These are phyloP conservation scores for Serinus canaria DNA, from an alignment of 2,113 vertebrate genomes.

Conservation along the genomic window DNA sequence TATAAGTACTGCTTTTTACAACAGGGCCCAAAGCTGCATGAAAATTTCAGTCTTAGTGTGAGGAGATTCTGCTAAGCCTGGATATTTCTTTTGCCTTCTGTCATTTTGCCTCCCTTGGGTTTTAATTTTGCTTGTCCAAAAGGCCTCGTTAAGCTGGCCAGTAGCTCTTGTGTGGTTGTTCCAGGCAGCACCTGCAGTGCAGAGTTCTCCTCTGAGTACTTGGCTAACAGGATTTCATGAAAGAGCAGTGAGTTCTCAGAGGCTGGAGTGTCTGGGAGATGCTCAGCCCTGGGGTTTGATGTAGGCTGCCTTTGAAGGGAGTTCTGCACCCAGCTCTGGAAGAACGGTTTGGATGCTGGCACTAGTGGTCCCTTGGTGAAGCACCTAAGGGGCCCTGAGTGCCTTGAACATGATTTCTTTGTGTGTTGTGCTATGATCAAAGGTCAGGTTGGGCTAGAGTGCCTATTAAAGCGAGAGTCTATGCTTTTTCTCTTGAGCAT, in stretches of 20 bases:
- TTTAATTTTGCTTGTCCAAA: neutral
- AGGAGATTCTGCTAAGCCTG: neutral
- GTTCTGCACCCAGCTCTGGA: neutral
- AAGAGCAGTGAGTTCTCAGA: neutral
- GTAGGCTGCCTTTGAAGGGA: neutral
- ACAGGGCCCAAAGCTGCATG: neutral
- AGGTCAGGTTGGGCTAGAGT: neutral
- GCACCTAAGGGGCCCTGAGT: neutral
- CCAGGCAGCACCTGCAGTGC: neutral
- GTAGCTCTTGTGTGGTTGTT: neutral
- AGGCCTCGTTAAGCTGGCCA: neutral
- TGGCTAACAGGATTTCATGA: neutral
- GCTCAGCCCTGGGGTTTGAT: neutral
- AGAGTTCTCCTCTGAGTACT: neutral
- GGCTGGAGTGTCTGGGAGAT: neutral
- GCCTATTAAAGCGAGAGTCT: neutral
- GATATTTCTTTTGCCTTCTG: neutral
- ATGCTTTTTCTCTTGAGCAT: neutral
- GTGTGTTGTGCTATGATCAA: neutral
- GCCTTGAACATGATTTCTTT: neutral
- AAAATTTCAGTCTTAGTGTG: neutral
- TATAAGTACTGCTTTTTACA: neutral
- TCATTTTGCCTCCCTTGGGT: neutral
- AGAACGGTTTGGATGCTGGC: neutral
- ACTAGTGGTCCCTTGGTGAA: neutral